Percentiles rank a stretch among this genome's conserved stretches.
These are phyloP conservation scores for Scotopteryx bipunctaria DNA, from an alignment of 2,888 invertebrate species.

Conservation along the genomic window DNA sequence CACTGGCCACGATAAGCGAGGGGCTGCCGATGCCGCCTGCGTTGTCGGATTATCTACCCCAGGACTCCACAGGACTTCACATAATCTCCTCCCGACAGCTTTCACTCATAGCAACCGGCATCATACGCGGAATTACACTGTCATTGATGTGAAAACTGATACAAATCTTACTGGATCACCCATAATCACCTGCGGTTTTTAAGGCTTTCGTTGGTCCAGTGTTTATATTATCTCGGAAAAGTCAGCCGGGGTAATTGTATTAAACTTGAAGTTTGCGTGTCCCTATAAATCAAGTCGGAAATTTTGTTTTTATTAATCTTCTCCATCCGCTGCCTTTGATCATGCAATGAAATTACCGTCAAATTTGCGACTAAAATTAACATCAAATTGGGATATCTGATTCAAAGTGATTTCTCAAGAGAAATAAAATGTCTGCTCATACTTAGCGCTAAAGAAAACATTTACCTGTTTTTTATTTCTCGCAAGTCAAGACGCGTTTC, in stretches of 20 bases:
- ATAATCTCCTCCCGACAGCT: slow-evolving; percentile 62
- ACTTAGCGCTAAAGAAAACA: slow-evolving; percentile 28
- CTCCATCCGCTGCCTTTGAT: slow-evolving; percentile 19
- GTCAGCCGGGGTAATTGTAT: slow-evolving; percentile 11
- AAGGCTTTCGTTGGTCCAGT: slow-evolving; percentile 42
- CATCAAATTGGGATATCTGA: slow-evolving; percentile 14
- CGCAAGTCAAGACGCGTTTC: slow-evolving; percentile 33
- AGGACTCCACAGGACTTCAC: slow-evolving; percentile 42
- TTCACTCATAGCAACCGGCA: slow-evolving; percentile 59
- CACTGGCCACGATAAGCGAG: slow-evolving; percentile 31
- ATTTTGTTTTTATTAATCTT: slow-evolving; percentile 19
- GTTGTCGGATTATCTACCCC: slow-evolving; percentile 52
- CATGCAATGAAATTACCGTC: slow-evolving; percentile 23
- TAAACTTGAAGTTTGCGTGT: slow-evolving; percentile 10
- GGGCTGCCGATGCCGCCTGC: slow-evolving; percentile 38
- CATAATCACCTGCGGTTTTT: slow-evolving; percentile 58
- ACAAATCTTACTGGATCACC: slow-evolving; percentile 49
- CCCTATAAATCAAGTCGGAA: slow-evolving; percentile 8
- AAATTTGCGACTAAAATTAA: slow-evolving; percentile 24
- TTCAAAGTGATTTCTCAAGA: slow-evolving; percentile 22
- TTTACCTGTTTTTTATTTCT: slow-evolving; percentile 27
- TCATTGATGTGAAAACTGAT: slow-evolving; percentile 70
- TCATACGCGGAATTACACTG: slow-evolving; percentile 57
- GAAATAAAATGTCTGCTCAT: slow-evolving; percentile 20
- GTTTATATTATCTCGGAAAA: slow-evolving; percentile 35